Percentiles rank a stretch among this genome's conserved stretches.
phyloP scores from a whole-genome alignment of 2,797 vertebrate genomes.

The Phalloptychus januarius region DNA sequence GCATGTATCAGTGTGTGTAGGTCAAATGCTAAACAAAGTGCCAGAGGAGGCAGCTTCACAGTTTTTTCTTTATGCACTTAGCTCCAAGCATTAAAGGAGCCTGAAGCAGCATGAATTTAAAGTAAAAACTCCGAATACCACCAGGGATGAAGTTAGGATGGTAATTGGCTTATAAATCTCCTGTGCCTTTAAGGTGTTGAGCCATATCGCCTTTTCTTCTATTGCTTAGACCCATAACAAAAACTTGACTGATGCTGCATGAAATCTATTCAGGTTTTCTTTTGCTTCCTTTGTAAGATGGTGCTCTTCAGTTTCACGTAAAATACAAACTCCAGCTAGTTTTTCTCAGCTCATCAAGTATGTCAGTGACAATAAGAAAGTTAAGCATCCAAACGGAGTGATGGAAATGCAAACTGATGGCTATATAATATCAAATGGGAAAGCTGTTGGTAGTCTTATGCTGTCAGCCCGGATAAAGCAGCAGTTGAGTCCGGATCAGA shows the following conservation, averaged over 20 bases:
- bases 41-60: constrained; percentile 9
- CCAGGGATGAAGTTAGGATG: constrained; percentile 34
- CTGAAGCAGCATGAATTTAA: constrained; percentile 34
- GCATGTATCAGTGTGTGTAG: constrained; percentile 36
- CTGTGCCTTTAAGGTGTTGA: constrained; percentile 72
- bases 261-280: constrained; percentile 35
- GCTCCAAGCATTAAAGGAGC: constrained; percentile 2
- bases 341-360: not conserved
- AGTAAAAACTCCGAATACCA: constrained; percentile 22
- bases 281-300: constrained; percentile 28
- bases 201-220: constrained; percentile 66
- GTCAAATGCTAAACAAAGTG: constrained; percentile 11
- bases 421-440: not conserved
- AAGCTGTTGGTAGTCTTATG: not conserved
- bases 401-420: not conserved
- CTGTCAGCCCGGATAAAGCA: not conserved
- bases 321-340: not conserved
- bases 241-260: constrained; percentile 46
- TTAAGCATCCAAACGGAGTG: constrained; percentile 1
- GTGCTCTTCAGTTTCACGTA: constrained; percentile 33
- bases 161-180: constrained; percentile 59
- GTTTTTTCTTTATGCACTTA: constrained; percentile 11
- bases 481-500: not conserved
- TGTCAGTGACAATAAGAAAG: not conserved
- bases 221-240: constrained; percentile 20